Evolutionary conservation across 2,797 vertebrate species (phyloP), one percentile per base, ranked within the genome.

Genomic region (Aplochiton taeniatus): DNA sequence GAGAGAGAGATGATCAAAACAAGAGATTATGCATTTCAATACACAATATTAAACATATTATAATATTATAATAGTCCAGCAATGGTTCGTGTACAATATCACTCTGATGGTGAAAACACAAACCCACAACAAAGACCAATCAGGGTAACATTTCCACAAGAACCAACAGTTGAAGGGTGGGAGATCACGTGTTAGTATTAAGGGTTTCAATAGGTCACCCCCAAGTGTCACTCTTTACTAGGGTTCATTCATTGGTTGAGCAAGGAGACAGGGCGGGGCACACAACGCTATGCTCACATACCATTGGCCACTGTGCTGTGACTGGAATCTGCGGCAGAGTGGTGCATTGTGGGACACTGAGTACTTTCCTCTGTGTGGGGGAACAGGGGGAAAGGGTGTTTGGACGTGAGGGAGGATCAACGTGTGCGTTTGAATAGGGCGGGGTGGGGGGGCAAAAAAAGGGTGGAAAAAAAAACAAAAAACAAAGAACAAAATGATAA

Each of bases 231-330:
- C 77, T 11, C 43, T 69, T 58, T 51, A 83, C 68, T 73, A 66
- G 74, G 80, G 65, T 19, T 72, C 68, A 84, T 59, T 83, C 61
- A 85, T 42, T 77, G 73, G 75, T 68, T 72, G 71, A 75, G 80
- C 82, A 69, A 72, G 75, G 78, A 70, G 56, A 61, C 10, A 41
- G 75, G 63, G 61, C 49, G 11, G 80, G 79, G 69, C 74, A 70
- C 46, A 79, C 61, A 75, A 76, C 70, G 69, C 69, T 68, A 71
- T 70, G 69, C 79, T 89, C 86, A 92, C 91, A 79, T 91, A 93
- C 92, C 90, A 88, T 91, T 92, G 86, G 89, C 91, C 88, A 92
- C 78, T 82, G 83, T 83, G 83, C 78, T 88, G 81, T 89, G 70
- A 89, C 78, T 90, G 83, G 85, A 87, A 58, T 86, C 86, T 83